Evolutionary conservation across 2,888 invertebrate genomes (phyloP), one percentile per base, ranked within the genome.

Genomic region (Morpho deidamia): DNA sequence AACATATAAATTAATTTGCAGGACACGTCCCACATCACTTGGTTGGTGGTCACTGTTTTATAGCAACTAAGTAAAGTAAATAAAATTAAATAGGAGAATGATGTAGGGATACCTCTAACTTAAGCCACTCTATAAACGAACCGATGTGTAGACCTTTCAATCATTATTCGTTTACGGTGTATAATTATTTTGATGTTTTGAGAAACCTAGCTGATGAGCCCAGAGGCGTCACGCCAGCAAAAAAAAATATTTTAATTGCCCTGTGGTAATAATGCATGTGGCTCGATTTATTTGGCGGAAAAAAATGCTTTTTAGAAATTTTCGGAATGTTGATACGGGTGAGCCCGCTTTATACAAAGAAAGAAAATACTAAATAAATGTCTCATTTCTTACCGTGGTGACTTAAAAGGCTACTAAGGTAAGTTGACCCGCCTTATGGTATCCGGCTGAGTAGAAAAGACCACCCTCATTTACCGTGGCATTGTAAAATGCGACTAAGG

Each of bases 161-260:
- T 88, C 86, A 86, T 83, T 77, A 80, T 76, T 69, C 75, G 74
- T 72, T 72, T 70, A 77, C 73, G 74, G 71, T 78, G 68, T 88
- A 80, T 88, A 88, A 89, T 89, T 87, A 89, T 81, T 85, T 80
- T 71, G 82, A 78, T 81, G 83, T 81, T 78, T 75, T 70, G 67
- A 67, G 69, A 67, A 69, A 70, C 71, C 73, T 67, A 68, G 64
- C 68, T 72, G 77, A 78, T 79, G 81, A 77, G 71, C 63, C 85
- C 72, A 45, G 53, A 46, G 82, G 86, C 82, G 72, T 73, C 72
- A 71, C 59, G 53, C 39, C 49, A 47, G 42, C 48, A 51, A 71
- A 64, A 72, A 14, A 23, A 66, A 69, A 70, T 68, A 69, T 81
- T 83, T 83, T 87, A 86, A 86, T 86, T 85, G 82, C 82, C 72